phyloP scores from a whole-genome alignment of 2,797 vertebrate genomes.

The Cyprinella venusta region DNA sequence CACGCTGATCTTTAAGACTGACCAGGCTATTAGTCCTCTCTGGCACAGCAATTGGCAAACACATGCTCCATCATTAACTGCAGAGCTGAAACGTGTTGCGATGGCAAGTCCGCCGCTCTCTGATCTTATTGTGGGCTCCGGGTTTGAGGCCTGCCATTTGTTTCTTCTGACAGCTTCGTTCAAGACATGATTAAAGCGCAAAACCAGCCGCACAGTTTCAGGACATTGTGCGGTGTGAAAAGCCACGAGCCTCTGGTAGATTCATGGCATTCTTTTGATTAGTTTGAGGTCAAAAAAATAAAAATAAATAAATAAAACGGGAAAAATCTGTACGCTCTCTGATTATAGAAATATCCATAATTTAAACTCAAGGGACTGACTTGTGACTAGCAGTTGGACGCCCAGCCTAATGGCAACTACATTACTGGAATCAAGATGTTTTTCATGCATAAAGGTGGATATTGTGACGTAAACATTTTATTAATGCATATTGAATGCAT shows the following conservation, averaged over 20 bases:
- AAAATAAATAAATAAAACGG: constrained; percentile 21
- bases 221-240: constrained; percentile 38
- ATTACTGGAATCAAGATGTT: background rate
- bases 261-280: constrained; percentile 73
- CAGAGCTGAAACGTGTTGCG: constrained; percentile 59
- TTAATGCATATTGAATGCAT: background rate
- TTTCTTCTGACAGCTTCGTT: constrained; percentile 71
- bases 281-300: constrained; percentile 63
- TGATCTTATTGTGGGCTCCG: constrained; percentile 67
- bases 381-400: background rate
- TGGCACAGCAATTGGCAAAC: constrained; percentile 54
- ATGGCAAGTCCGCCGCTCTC: constrained; percentile 45
- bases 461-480: background rate
- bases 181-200: constrained; percentile 79
- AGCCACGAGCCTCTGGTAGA: constrained; percentile 34
- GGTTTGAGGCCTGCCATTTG: constrained; percentile 65
- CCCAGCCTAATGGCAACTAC: background rate
- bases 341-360: constrained; percentile 41
- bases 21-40: constrained; percentile 63
- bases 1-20: constrained; percentile 60
- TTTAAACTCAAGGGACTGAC: constrained; percentile 32
- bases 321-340: constrained; percentile 15
- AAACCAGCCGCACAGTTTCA: constrained; percentile 55
- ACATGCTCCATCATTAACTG: constrained; percentile 75
- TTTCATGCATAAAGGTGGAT: constrained; percentile 1